These are phyloP conservation scores for Periplaneta americana DNA, from an alignment of 1,140 invertebrate genomes.

Conservation along the genomic window DNA sequence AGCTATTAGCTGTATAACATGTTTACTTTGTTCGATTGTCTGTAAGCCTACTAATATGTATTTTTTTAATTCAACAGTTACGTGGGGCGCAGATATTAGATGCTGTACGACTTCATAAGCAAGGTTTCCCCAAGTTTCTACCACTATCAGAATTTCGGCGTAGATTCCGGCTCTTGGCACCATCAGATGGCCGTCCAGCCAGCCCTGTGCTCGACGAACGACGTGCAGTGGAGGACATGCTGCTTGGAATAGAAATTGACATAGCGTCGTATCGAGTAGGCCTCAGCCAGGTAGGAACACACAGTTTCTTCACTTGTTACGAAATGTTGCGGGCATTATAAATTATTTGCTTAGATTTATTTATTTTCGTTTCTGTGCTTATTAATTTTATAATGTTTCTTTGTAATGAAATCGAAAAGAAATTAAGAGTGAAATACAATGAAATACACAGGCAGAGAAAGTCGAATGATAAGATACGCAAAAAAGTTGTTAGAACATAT, in stretches of 20 bases:
- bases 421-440: too few species aligned
- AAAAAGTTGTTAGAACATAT: too few species aligned
- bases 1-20: too few species aligned
- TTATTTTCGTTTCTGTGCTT: too few species aligned
- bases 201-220: conserved; percentile 55
- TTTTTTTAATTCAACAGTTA: conserved; percentile 67
- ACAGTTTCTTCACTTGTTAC: neutral
- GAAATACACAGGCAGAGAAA: too few species aligned
- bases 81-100: conserved; percentile 86
- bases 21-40: too few species aligned
- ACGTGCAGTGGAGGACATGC: conserved; percentile 69
- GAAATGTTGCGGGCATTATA: too few species aligned
- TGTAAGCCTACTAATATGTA: too few species aligned
- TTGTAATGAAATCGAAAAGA: too few species aligned
- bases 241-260: conserved; percentile 81
- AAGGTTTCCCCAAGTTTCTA: conserved; percentile 89
- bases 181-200: conserved; percentile 41
- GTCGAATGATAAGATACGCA: too few species aligned
- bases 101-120: conserved; percentile 82
- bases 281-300: conserved; percentile 74
- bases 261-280: conserved; percentile 82
- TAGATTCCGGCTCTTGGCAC: conserved; percentile 69
- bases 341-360: too few species aligned
- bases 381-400: too few species aligned
- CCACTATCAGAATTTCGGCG: conserved; percentile 82